Evolutionary conservation across 2,113 vertebrate species (phyloP).

Genomic region (Cariama cristata): DNA sequence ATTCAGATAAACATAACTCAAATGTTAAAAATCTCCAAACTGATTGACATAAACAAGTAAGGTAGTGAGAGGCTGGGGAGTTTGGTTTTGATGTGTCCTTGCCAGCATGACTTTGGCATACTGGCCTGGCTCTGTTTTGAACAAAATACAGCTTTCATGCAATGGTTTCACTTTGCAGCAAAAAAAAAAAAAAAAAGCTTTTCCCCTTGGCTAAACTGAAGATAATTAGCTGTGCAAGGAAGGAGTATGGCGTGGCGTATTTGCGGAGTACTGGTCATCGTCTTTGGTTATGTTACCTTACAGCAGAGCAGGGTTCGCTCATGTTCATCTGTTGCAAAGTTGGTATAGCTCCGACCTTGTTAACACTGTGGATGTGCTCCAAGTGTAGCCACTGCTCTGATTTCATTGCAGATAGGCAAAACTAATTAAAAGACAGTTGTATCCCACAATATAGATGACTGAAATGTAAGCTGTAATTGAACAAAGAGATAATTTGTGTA

Average conservation of each 20-base stretch:
- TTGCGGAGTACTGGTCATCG: background rate
- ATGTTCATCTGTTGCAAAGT: background rate
- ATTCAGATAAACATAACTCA: slow-evolving; percentile 64
- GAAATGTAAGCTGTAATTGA: background rate
- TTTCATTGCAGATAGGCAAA: slow-evolving; percentile 2
- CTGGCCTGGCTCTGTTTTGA: background rate
- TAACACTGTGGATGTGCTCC: background rate
- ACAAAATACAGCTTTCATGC: background rate
- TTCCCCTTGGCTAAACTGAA: background rate
- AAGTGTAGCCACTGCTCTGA: background rate
- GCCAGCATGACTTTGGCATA: background rate
- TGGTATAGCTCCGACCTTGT: background rate
- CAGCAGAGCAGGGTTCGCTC: background rate
- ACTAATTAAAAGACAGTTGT: slow-evolving; percentile 1
- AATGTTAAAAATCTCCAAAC: slow-evolving; percentile 11
- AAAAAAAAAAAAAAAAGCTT: background rate
- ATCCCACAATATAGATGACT: background rate
- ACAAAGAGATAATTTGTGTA: background rate
- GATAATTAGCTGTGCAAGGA: background rate
- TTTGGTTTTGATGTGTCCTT: background rate
- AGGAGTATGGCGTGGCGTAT: background rate
- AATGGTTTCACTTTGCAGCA: background rate
- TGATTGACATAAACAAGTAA: slow-evolving; percentile 24
- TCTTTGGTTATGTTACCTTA: background rate
- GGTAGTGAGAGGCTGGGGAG: background rate